These are phyloP conservation scores for Meandrusa payeni DNA, from an alignment of 2,888 invertebrate species.

Conservation along the genomic window DNA sequence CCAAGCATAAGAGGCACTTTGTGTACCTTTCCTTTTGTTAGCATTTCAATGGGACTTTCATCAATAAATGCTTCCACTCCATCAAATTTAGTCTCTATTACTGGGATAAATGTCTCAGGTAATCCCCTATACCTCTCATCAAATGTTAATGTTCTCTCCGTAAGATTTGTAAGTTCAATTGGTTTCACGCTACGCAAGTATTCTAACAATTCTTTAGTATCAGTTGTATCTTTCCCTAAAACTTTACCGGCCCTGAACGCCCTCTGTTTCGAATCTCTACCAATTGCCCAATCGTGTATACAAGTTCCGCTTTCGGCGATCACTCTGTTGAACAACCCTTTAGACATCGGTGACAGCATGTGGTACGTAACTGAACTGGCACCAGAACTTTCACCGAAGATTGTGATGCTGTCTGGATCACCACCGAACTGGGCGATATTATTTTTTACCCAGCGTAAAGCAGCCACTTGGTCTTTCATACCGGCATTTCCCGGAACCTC, in stretches of 20 bases:
- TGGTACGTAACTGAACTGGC: slow-evolving; percentile 54
- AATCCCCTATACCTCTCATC: slow-evolving; percentile 50
- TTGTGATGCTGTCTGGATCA: slow-evolving; percentile 53
- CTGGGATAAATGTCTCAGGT: slow-evolving; percentile 49
- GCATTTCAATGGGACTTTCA: slow-evolving; percentile 39
- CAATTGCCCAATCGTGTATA: slow-evolving; percentile 35
- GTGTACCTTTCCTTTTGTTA: slow-evolving; percentile 38
- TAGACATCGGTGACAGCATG: slow-evolving; percentile 63
- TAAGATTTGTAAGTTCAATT: slow-evolving; percentile 40
- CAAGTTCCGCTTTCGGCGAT: slow-evolving; percentile 62
- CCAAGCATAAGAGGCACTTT: slow-evolving; percentile 53
- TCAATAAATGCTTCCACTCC: slow-evolving; percentile 46
- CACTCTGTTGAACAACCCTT: slow-evolving; percentile 60
- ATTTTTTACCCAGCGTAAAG: slow-evolving; percentile 52
- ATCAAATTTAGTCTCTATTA: slow-evolving; percentile 49
- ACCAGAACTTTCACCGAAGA: slow-evolving; percentile 70
- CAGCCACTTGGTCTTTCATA: slow-evolving; percentile 60
- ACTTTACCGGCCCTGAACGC: slow-evolving; percentile 41
- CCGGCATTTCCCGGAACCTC: slow-evolving; percentile 66
- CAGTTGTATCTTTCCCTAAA: slow-evolving; percentile 33
- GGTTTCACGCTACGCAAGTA: slow-evolving; percentile 40
- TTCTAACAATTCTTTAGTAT: slow-evolving; percentile 32
- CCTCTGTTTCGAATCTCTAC: slow-evolving; percentile 30
- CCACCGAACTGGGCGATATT: slow-evolving; percentile 58
- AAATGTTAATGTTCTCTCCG: slow-evolving; percentile 37